Percentiles rank a stretch among this genome's conserved stretches.
phyloP scores from a whole-genome alignment of 2,797 vertebrate genomes.

The Glossophaga mutica region DNA sequence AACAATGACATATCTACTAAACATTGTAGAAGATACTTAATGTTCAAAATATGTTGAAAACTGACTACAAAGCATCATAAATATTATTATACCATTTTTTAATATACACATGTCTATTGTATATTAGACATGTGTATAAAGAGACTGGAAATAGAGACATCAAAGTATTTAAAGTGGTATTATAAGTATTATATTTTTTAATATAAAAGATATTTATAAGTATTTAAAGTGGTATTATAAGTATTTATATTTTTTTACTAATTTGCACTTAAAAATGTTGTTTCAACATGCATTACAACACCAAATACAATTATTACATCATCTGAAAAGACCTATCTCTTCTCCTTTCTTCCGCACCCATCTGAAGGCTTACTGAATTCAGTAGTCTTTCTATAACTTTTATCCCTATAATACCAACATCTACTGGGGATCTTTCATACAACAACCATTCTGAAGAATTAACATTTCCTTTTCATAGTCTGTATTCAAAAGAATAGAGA shows the following conservation, averaged over 20 bases:
- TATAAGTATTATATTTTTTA: slow-evolving; percentile 10
- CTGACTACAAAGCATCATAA: background rate
- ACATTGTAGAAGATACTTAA: slow-evolving; percentile 1
- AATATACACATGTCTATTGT: background rate
- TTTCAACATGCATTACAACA: background rate
- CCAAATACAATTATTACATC: background rate
- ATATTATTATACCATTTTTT: background rate
- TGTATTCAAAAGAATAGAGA: slow-evolving; percentile 44
- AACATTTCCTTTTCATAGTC: background rate
- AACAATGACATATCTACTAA: slow-evolving; percentile 9
- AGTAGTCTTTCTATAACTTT: slow-evolving; percentile 21
- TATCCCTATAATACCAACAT: background rate
- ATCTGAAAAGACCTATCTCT: background rate
- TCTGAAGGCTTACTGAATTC: background rate
- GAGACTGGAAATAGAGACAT: background rate
- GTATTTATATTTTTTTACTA: background rate
- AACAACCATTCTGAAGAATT: slow-evolving; percentile 3
- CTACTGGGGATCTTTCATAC: background rate
- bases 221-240: background rate
- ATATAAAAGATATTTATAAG: too few relatives aligned
- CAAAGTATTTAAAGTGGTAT: background rate
- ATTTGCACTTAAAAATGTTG: background rate
- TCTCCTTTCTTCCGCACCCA: slow-evolving; percentile 2
- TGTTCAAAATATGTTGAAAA: slow-evolving; percentile 29
- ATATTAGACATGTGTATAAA: background rate